A percentile compares a stretch with the other conserved stretches of the same genome.
Conservation (phyloP, 2,113 vertebrate species). For the Perccottus glenii region DNA sequence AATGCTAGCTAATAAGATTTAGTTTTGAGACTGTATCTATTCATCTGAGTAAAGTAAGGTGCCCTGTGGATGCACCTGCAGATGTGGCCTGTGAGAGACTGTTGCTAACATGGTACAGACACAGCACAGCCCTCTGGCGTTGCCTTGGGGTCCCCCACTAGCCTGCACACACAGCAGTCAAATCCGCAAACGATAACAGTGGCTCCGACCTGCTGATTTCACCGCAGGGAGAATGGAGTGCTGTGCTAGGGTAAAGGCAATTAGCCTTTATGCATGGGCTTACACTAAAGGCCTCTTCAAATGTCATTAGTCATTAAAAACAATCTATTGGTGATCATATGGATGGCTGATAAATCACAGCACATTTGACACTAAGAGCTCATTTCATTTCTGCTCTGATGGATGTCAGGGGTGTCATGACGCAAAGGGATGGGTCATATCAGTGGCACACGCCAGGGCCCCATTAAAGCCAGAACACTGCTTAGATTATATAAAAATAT, state of each 20-base stretch:
- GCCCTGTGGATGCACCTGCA: slow-evolving; percentile 26
- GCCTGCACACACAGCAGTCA: slow-evolving; percentile 32
- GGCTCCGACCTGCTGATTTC: slow-evolving; percentile 43
- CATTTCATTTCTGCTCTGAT: slow-evolving; percentile 48
- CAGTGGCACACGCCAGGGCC: not conserved
- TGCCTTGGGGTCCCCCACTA: slow-evolving; percentile 29
- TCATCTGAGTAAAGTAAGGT: not conserved
- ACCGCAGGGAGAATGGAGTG: slow-evolving; percentile 33
- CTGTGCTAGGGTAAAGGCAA: slow-evolving; percentile 22
- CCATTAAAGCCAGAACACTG: slow-evolving; percentile 9
- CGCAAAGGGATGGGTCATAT: slow-evolving; percentile 20
- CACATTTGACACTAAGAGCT: slow-evolving; percentile 45
- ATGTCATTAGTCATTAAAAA: slow-evolving; percentile 67
- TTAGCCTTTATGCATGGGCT: slow-evolving; percentile 43
- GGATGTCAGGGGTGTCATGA: slow-evolving; percentile 35
- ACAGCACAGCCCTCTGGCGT: slow-evolving; percentile 42
- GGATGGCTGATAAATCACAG: slow-evolving; percentile 53
- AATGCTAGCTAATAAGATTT: not conserved
- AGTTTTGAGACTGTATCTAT: not conserved
- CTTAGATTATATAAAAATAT: slow-evolving; percentile 8
- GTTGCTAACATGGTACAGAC: slow-evolving; percentile 36
- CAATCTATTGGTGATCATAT: slow-evolving; percentile 49
- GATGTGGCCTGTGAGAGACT: slow-evolving; percentile 28
- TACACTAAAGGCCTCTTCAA: slow-evolving; percentile 58
- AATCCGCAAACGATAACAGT: slow-evolving; percentile 15